Percentiles rank a stretch among this genome's conserved stretches.
phyloP scores from a whole-genome alignment of 2,113 vertebrate species.

The Larimichthys polyactis region DNA sequence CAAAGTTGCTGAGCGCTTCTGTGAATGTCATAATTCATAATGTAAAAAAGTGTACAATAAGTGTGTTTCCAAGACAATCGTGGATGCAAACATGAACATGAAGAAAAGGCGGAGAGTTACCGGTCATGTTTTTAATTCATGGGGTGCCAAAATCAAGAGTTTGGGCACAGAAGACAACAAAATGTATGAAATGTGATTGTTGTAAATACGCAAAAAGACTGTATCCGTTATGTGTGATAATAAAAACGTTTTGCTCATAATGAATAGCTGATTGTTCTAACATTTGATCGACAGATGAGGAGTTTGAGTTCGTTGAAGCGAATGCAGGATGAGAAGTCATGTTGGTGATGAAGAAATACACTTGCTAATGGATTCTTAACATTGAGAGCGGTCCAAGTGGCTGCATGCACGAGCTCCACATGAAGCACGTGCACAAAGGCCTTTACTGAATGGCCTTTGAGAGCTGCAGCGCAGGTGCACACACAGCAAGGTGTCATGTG shows the following conservation, averaged over 20 bases:
- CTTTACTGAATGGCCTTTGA: neutral
- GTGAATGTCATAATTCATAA: slow-evolving; percentile 19
- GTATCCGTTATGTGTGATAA: slow-evolving; percentile 8
- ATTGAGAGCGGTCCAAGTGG: neutral
- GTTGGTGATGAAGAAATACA: neutral
- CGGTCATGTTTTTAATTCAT: neutral
- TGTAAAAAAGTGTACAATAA: neutral
- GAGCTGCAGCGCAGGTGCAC: neutral
- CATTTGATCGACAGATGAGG: neutral
- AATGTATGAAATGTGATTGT: slow-evolving; percentile 15
- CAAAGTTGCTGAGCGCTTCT: slow-evolving; percentile 7
- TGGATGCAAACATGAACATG: neutral
- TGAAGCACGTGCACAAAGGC: neutral
- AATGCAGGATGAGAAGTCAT: too few species aligned
- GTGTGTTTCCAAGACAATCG: neutral
- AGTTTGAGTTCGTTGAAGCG: neutral
- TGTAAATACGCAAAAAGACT: slow-evolving; percentile 20
- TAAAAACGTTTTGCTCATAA: slow-evolving; percentile 16
- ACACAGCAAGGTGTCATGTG: neutral
- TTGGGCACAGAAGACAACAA: neutral
- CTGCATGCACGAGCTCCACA: neutral
- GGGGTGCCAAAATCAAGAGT: neutral
- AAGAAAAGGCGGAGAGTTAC: neutral
- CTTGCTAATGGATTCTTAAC: neutral
- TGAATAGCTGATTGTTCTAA: neutral